Evolutionary conservation across 2,113 vertebrate genomes (phyloP).

Genomic region (Sterna hirundo): DNA sequence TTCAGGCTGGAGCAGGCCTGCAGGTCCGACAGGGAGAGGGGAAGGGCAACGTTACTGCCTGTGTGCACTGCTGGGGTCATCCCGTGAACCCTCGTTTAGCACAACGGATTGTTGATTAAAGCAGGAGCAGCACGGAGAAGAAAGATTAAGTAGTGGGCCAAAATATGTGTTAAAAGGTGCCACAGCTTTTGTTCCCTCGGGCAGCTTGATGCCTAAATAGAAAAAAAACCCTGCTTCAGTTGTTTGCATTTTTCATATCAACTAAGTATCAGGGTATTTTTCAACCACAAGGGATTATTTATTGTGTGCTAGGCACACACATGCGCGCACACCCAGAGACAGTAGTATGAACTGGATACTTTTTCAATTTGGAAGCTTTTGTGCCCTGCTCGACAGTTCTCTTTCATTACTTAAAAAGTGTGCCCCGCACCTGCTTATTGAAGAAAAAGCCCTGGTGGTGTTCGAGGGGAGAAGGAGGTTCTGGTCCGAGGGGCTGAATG

Average conservation of each 20-base stretch:
- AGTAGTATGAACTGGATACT: background rate
- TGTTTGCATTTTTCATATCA: background rate
- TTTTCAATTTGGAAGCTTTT: background rate
- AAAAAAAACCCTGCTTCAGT: background rate
- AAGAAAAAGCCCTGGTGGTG: background rate
- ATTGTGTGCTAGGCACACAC: background rate
- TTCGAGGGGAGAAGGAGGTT: background rate
- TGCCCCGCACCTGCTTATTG: background rate
- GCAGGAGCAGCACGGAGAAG: accelerated
- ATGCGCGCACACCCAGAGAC: background rate
- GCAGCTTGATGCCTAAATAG: background rate
- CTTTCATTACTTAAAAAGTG: background rate
- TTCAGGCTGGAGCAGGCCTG: background rate
- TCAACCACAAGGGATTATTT: background rate
- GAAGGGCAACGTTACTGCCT: accelerated
- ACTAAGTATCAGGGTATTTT: background rate
- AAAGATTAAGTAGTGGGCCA: background rate
- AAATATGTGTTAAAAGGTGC: background rate
- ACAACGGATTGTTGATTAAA: accelerated
- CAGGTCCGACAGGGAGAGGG: background rate
- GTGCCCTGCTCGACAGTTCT: background rate
- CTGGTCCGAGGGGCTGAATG: background rate
- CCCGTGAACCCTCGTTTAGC: background rate
- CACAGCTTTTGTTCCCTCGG: background rate
- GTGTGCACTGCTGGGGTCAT: accelerated